Evolutionary conservation across 64 coral and sea anemone species (phyloP), one percentile per base, ranked within the genome.

Genomic region (Stichodactyla mertensii): DNA sequence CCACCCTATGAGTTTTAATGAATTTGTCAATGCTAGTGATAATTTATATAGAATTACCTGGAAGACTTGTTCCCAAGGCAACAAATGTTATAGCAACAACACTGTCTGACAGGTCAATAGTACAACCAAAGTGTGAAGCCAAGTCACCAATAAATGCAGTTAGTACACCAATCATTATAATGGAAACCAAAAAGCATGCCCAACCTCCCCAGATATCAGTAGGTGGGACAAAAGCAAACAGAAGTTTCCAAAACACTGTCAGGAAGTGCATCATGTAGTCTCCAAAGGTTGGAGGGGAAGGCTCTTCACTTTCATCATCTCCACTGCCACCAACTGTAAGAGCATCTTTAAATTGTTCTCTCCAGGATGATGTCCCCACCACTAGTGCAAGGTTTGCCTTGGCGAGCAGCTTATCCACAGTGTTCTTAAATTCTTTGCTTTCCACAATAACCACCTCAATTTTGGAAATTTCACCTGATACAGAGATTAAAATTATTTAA

Each of bases 221-320:
- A 14, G 97, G 97, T 23, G 97, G 97, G 23, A 99, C 93, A 36
- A 89, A 86, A 1, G 97, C 97, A 80, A 99, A 99, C 52, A 99
- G 79, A 51, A 99, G 66, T 83, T 99, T 99, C 97, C 97, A 99
- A 71, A 99, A 99, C 16, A 99, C 90, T 15, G 97, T 99, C 10
- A 99, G 78, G 77, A 94, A 99, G 88, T 99, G 97, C 95, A 98
- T 98, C 89, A 98, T 94, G 87, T 98, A 98, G 87, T 98, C 95
- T 8, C 95, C 95, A 85, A 86, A 98, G 16, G 92, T 92, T 27
- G 95, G 95, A 7, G 93, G 90, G 1, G 89, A 87, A 59, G 79
- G 95, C 64, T 98, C 95, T 16, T 80, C 88, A 54, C 88, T 86
- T 55, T 89, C 87, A 45, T 95, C 88, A 51, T 95, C 97, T 55